Percentiles rank a stretch among this genome's conserved stretches.
Conservation (phyloP, 2,888 invertebrate species). For the Ormyrus thymus region DNA sequence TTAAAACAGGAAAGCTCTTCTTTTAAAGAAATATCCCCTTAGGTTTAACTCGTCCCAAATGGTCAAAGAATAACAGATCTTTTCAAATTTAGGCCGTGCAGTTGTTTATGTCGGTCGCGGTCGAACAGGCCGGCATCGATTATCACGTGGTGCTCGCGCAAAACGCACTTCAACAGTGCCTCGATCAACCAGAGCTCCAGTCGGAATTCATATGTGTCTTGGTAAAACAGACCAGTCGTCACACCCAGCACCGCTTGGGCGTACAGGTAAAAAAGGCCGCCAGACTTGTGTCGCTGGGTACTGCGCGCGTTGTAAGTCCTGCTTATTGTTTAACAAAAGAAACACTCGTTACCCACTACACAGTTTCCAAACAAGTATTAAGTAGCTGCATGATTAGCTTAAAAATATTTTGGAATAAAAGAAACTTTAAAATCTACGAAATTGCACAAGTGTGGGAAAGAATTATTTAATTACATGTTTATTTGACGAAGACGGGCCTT, state of each 20-base stretch:
- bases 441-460: too few relatives aligned
- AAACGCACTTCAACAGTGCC: constrained; percentile 94
- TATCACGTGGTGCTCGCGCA: constrained; percentile 98
- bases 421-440: too few relatives aligned
- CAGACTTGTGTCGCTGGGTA: constrained; percentile 76
- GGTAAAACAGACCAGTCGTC: constrained; percentile 93
- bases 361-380: constrained; percentile 28
- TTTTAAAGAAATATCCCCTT: too few relatives aligned
- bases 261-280: constrained; percentile 87
- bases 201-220: constrained; percentile 95
- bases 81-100: constrained; percentile 85
- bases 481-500: too few relatives aligned
- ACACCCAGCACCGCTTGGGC: constrained; percentile 84
- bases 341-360: constrained; percentile 35
- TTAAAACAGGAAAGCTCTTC: too few relatives aligned
- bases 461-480: too few relatives aligned
- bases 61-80: too few relatives aligned
- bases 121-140: constrained; percentile 96
- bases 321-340: constrained; percentile 74
- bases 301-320: constrained; percentile 75
- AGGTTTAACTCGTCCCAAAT: too few relatives aligned
- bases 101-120: constrained; percentile 95
- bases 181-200: constrained; percentile 92
- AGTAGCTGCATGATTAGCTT: neutral
- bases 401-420: too few relatives aligned